Evolutionary conservation across 2,888 invertebrate genomes (phyloP).

Genomic region (Xestia c-nigrum): DNA sequence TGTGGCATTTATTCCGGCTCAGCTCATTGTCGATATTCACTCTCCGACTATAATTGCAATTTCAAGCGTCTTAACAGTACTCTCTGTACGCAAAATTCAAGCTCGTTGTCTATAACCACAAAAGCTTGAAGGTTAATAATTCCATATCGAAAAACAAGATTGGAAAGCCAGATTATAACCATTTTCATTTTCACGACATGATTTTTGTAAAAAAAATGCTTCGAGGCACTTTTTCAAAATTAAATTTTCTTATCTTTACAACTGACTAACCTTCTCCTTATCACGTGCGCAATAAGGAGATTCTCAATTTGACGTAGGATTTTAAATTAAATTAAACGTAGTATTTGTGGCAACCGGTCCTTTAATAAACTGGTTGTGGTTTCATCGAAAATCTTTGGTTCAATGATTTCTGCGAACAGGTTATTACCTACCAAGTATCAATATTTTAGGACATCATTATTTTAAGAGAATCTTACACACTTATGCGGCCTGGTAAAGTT

Average conservation of each 20-base stretch:
- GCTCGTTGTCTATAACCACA: conserved; percentile 15
- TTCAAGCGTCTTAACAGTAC: conserved; percentile 17
- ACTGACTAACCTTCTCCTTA: conserved; percentile 68
- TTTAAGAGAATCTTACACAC: not conserved
- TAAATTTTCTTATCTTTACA: conserved; percentile 75
- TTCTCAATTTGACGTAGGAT: conserved; percentile 54
- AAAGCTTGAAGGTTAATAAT: conserved; percentile 31
- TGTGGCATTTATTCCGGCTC: conserved; percentile 72
- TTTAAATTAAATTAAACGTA: conserved; percentile 58
- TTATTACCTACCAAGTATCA: not conserved
- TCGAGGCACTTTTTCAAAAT: conserved; percentile 74
- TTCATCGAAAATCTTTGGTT: not conserved
- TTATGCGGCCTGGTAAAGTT: not conserved
- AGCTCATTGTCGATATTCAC: conserved; percentile 68
- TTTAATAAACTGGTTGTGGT: conserved; percentile 22
- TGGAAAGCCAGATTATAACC: conserved; percentile 55
- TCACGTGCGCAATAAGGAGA: conserved; percentile 61
- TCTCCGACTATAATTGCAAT: conserved; percentile 64
- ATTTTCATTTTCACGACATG: conserved; percentile 68
- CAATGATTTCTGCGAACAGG: not conserved
- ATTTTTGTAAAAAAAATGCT: conserved; percentile 71
- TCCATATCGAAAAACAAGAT: conserved; percentile 58
- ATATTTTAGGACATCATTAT: not conserved
- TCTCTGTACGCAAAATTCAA: conserved; percentile 25
- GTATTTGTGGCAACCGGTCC: conserved; percentile 36